A percentile compares a stretch with the other conserved stretches of the same genome.
Evolutionary conservation across 2,113 vertebrate species (phyloP).

Genomic region (Heterochromis multidens): DNA sequence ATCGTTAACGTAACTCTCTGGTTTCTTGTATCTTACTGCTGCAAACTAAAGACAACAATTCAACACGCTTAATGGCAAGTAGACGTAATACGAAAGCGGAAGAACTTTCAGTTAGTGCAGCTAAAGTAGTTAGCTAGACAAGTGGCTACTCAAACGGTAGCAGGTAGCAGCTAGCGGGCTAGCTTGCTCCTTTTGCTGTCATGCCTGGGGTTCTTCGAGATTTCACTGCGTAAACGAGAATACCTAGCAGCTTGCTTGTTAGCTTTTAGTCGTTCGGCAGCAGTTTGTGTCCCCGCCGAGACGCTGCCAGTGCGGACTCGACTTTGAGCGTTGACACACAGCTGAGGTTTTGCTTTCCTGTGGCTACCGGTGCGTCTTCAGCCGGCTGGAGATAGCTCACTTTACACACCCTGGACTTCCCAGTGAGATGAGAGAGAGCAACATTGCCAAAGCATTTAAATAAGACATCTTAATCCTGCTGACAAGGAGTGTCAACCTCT

Average conservation of each 20-base stretch:
- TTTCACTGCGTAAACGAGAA: conserved; percentile 42
- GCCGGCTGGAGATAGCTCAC: background rate
- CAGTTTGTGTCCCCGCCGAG: background rate
- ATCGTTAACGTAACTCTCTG: fast-evolving
- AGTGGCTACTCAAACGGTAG: background rate
- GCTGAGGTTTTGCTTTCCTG: background rate
- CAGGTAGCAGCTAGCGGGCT: conserved; percentile 22
- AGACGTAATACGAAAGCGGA: conserved; percentile 61
- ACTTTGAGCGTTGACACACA: background rate
- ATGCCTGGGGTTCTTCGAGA: conserved; percentile 24
- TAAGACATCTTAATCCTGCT: background rate
- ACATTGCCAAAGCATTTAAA: conserved; percentile 10
- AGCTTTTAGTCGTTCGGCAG: background rate
- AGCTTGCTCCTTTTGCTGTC: conserved; percentile 18
- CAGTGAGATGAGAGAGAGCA: background rate
- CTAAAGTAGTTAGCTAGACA: conserved; percentile 28
- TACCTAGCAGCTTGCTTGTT: background rate
- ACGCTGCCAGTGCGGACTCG: background rate
- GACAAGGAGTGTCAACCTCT: conserved; percentile 14
- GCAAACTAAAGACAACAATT: background rate
- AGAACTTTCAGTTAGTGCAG: conserved; percentile 43
- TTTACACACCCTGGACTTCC: background rate
- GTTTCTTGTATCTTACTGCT: too few relatives aligned
- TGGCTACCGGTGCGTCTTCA: background rate
- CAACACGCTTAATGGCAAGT: background rate